Base-by-base conservation (phyloP, 2,113 vertebrate genomes). In the Alligator mississippiensis region DNA sequence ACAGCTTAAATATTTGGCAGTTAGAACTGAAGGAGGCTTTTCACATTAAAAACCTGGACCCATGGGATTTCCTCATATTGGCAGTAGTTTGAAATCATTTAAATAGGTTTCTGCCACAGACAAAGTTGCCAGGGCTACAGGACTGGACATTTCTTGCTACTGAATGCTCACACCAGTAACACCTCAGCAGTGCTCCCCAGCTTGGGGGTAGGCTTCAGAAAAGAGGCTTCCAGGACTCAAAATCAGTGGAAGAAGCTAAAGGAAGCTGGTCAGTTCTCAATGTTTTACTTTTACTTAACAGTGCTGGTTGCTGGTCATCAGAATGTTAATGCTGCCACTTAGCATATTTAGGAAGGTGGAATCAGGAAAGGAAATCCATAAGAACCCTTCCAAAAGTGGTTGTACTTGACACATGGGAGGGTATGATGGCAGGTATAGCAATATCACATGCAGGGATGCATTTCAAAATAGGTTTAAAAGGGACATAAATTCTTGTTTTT, bases 1-100 rank as follows among this genome's bases (percentile, higher is more conserved):
- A 74, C 60, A 84, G 72, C 92, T 93, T 95, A 87, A 94, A 94
- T 95, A 92, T 93, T 95, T 94, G 95, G 94, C 92, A 85, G 83
- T 70, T 60, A 28, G 89, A 87, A 92, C 92, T 85, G 88, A 95
- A 87, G 91, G 84, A 96, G 78, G 3, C 83, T 90, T 82, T 63
- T 61, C 94, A 74, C 95, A 94, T 93, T 91, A 80, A 87, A 96
- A 77, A 79, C 85, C 25, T 13, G 89, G 87, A 76, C 76, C 83
- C 93, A 78, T 19, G 14, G 89, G 91, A 82, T 83, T 80, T 95
- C 92, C 93, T 93, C 87, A 76, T 82, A 47, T 60, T 79, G 91
- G 78, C 93, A 85, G 90, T 9, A 84, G 75, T 89, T 96, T 93
- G 85, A 87, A 80, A 91, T 54, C 84, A 18, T 76, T 95, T 92